A percentile compares a stretch with the other conserved stretches of the same genome.
Evolutionary conservation across 2,888 invertebrate genomes (phyloP).

Genomic region (Tubulanus polymorphus): DNA sequence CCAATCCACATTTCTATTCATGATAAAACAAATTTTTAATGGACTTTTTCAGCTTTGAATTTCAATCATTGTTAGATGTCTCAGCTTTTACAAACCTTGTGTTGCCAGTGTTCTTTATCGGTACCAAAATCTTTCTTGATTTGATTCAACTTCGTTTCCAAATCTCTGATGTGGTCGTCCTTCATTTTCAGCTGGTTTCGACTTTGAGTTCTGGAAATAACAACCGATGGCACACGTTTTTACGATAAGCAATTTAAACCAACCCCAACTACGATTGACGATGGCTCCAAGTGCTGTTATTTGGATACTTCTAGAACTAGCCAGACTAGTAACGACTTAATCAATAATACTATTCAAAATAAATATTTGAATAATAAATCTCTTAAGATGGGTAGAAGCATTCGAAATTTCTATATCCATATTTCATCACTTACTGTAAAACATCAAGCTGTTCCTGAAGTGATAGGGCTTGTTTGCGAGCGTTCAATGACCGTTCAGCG

Average conservation of each 20-base stretch:
- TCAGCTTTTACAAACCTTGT: slow-evolving; percentile 23
- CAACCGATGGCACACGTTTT: background rate
- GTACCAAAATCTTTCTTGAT: slow-evolving; percentile 26
- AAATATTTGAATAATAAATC: no score
- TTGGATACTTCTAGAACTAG: no score
- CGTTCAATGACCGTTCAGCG: slow-evolving; percentile 32
- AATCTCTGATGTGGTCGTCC: slow-evolving; percentile 29
- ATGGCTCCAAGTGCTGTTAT: no score
- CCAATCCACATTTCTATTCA: slow-evolving; percentile 33
- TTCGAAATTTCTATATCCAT: background rate
- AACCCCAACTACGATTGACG: no score
- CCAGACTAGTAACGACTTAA: no score
- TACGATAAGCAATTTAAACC: no score
- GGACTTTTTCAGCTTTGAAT: background rate
- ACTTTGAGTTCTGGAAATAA: slow-evolving; percentile 27
- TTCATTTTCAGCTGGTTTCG: slow-evolving; percentile 31
- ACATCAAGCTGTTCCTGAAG: slow-evolving; percentile 35
- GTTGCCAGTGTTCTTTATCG: slow-evolving; percentile 13
- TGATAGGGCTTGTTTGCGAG: slow-evolving; percentile 31
- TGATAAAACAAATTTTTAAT: background rate
- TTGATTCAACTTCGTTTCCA: slow-evolving; percentile 31
- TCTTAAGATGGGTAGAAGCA: background rate
- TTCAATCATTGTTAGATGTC: background rate
- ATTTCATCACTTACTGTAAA: slow-evolving; percentile 29
- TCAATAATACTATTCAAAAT: background rate